Evolutionary conservation across 1,140 invertebrate genomes (phyloP).

Genomic region (Bombus turneri): DNA sequence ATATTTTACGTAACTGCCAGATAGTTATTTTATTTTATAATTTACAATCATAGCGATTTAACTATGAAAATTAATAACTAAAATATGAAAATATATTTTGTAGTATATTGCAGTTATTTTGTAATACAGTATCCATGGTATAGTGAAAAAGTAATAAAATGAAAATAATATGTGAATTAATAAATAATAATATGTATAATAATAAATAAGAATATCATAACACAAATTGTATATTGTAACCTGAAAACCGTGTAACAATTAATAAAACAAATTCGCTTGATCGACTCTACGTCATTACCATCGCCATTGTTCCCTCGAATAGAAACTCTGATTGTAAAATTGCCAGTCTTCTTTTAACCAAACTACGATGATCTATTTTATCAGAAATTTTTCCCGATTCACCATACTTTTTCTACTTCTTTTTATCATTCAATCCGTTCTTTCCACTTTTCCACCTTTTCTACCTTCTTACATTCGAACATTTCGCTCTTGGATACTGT

Average conservation of each 20-base stretch:
- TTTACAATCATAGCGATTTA: background rate
- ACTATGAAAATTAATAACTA: background rate
- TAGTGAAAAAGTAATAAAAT: background rate
- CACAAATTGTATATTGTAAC: too few relatives aligned
- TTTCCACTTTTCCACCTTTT: constrained; percentile 42
- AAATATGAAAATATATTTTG: background rate
- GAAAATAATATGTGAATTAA: too few relatives aligned
- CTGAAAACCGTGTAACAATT: background rate
- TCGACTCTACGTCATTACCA: background rate
- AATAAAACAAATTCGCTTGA: background rate
- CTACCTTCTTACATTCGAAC: constrained; percentile 3
- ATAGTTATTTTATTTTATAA: background rate
- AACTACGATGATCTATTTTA: background rate
- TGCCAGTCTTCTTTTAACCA: background rate
- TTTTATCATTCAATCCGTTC: constrained; percentile 1
- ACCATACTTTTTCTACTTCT: background rate
- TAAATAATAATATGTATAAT: too few relatives aligned
- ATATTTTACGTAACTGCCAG: background rate
- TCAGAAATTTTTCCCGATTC: background rate
- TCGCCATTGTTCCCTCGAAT: constrained; percentile 12
- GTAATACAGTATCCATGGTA: background rate
- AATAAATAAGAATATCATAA: too few relatives aligned
- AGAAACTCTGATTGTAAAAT: constrained; percentile 27
- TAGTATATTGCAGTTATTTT: too few relatives aligned
- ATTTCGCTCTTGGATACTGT: background rate